phyloP scores from a whole-genome alignment of 1,140 invertebrate genomes.

The Campoletis sonorensis region DNA sequence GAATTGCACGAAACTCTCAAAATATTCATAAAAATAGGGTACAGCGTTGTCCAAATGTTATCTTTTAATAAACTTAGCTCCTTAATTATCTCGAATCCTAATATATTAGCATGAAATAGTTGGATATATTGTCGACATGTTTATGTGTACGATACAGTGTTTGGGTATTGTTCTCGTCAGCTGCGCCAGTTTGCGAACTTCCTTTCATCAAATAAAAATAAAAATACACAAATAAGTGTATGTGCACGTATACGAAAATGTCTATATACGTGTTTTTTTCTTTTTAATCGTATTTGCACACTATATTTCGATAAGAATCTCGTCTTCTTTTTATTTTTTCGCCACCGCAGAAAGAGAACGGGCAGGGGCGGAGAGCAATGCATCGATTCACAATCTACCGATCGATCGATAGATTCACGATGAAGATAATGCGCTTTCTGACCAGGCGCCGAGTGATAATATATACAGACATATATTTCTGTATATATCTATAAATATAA shows the following conservation, averaged over 20 bases:
- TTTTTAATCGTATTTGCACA: conserved; percentile 30
- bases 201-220: background rate
- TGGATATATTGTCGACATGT: conserved; percentile 29
- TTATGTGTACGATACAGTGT: background rate
- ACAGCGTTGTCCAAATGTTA: background rate
- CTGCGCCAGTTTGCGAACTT: conserved; percentile 45
- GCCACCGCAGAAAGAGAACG: background rate
- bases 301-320: conserved; percentile 38
- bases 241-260: background rate
- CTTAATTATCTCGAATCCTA: conserved; percentile 29
- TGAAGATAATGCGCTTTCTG: conserved; percentile 51
- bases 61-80: conserved; percentile 15
- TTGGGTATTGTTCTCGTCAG: conserved; percentile 46
- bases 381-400: conserved; percentile 62
- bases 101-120: conserved; percentile 15
- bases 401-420: conserved; percentile 68
- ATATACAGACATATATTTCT: background rate
- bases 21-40: too few relatives aligned
- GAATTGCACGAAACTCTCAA: too few relatives aligned
- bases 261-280: background rate
- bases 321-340: conserved; percentile 23
- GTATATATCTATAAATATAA: background rate
- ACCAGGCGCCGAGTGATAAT: background rate
- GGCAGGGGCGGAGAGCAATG: conserved; percentile 26
- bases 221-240: background rate